Evolutionary conservation across 2,113 vertebrate species (phyloP).

Genomic region (Gadus chalcogrammus): DNA sequence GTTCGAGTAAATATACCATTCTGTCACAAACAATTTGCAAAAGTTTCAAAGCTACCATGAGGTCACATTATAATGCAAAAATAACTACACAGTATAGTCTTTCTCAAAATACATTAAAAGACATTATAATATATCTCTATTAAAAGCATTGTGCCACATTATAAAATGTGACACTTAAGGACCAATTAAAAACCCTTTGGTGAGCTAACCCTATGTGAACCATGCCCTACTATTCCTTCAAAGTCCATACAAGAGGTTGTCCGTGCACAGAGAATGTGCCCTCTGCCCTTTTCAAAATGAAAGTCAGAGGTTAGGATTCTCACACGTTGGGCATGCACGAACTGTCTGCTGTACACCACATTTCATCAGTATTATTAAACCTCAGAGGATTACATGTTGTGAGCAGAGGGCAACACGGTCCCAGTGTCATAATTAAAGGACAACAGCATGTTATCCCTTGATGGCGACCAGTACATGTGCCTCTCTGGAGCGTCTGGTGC

Average conservation of each 20-base stretch:
- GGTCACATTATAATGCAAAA: too few relatives aligned
- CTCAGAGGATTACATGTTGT: slow-evolving; percentile 75
- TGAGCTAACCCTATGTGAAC: neutral
- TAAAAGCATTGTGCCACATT: too few relatives aligned
- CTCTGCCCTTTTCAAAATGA: neutral
- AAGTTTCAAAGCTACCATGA: too few relatives aligned
- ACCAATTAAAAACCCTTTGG: too few relatives aligned
- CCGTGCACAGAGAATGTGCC: neutral
- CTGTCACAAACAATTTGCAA: too few relatives aligned
- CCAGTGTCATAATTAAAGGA: slow-evolving; percentile 83
- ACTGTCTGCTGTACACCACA: slow-evolving; percentile 51
- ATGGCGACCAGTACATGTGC: slow-evolving; percentile 78
- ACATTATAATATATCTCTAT: too few relatives aligned
- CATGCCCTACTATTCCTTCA: neutral
- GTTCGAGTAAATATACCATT: too few relatives aligned
- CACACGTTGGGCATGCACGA: slow-evolving; percentile 13
- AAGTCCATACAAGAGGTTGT: neutral
- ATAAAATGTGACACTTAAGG: too few relatives aligned
- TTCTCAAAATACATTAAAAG: too few relatives aligned
- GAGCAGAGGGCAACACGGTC: slow-evolving; percentile 67
- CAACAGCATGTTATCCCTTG: slow-evolving; percentile 76
- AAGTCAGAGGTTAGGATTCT: slow-evolving; percentile 20
- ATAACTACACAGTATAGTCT: too few relatives aligned
- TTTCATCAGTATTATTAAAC: slow-evolving; percentile 65
- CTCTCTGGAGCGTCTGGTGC: slow-evolving; percentile 67